Evolutionary conservation across 2,888 invertebrate genomes (phyloP), one percentile per base, ranked within the genome.

Genomic region (Loripinus fragilis): DNA sequence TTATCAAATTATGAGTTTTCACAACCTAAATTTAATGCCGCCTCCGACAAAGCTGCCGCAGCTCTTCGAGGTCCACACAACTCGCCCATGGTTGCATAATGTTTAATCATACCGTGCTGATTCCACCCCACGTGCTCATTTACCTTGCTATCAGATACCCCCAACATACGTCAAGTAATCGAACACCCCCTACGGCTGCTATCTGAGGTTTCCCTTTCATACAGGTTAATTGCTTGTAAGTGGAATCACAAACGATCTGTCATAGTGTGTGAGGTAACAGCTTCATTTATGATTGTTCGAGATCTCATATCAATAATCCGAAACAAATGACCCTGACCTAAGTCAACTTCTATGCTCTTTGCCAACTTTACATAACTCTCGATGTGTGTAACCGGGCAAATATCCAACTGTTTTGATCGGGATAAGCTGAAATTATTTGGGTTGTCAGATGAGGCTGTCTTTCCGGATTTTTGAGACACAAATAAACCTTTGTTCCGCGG

Each of bases 101-200:
- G 66, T 10, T 60, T 48, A 12, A 69, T 25, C 69, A 69, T 74
- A 3, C 30, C 38, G 5, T 48, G 41, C 8, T n/a, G 41, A 28
- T 25, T 38, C 74, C 45, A 74, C 5, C 74, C 74, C 3, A 74
- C 25, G 48, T 74, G 74, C 20, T 55, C 8, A 48, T 55, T 68
- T 2, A 70, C 52, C 7, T 25, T 8, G 10, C 30, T 25, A 25
- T 74, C 74, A n/a, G 23, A 20, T 5, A 70, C 52, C 17, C 52
- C 70, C 17, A 50, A 23, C 70, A 70, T 70, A 5, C 70, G 28
- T 15, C 50, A 23, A 20, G 35, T 52, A 30, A 70, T 70, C 23
- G 70, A 50, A 52, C 70, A 70, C 3, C 70, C 70, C 28, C 70
- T 50, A 5, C 70, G 15, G 7, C n/a, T 50, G 48, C 33, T 35